Evolutionary conservation across 2,888 invertebrate species (phyloP).

Genomic region (Ophonus ardosiacus): DNA sequence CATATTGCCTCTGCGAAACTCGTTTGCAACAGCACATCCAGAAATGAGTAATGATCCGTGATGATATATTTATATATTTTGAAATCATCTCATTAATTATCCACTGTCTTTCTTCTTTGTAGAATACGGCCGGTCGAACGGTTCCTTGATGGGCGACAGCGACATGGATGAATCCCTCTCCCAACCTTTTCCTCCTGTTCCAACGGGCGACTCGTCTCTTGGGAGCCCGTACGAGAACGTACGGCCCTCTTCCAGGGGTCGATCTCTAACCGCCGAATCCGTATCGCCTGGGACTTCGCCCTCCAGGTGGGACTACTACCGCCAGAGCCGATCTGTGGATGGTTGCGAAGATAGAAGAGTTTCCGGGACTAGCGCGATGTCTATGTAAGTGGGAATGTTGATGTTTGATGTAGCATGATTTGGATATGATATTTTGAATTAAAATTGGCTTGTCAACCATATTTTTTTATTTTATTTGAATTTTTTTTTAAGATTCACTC

Average conservation of each 20-base stretch:
- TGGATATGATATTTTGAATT: neutral
- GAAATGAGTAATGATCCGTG: no score
- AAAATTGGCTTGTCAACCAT: neutral
- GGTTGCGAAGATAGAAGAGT: slow-evolving; percentile 77
- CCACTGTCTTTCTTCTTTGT: neutral
- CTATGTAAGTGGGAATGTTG: slow-evolving; percentile 76
- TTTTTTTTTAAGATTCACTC: no score
- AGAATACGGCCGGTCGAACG: slow-evolving; percentile 52
- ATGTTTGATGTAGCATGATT: slow-evolving; percentile 70
- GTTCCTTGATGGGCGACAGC: slow-evolving; percentile 69
- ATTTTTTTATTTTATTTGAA: neutral
- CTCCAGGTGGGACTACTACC: slow-evolving; percentile 77
- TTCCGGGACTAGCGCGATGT: slow-evolving; percentile 79
- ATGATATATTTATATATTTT: no score
- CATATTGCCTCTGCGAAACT: no score
- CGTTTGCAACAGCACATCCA: no score
- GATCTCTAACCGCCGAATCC: slow-evolving; percentile 76
- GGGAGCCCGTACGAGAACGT: slow-evolving; percentile 83
- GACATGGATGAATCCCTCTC: slow-evolving; percentile 74
- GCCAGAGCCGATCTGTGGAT: slow-evolving; percentile 76
- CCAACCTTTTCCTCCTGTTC: slow-evolving; percentile 83
- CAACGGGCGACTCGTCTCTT: slow-evolving; percentile 79
- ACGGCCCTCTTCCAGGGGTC: slow-evolving; percentile 76
- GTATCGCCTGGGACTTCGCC: slow-evolving; percentile 78
- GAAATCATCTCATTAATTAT: neutral